Percentiles rank a stretch among this genome's conserved stretches.
Evolutionary conservation across 2,113 vertebrate genomes (phyloP).

Genomic region (Sialia sialis): DNA sequence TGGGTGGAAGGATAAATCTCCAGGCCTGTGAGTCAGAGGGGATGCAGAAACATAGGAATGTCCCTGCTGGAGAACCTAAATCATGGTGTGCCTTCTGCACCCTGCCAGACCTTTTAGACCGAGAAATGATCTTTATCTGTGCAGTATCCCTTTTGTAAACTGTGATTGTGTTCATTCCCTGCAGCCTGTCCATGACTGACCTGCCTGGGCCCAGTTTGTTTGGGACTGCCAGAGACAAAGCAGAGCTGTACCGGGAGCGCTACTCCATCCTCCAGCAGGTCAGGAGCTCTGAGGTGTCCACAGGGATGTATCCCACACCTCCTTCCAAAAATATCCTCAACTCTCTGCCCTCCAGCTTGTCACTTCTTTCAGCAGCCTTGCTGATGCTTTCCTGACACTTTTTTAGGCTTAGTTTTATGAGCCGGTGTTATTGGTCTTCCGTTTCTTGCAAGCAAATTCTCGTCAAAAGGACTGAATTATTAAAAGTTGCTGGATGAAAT

Average conservation of each 20-base stretch:
- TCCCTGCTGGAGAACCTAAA: background rate
- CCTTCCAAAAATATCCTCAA: background rate
- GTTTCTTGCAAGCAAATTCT: background rate
- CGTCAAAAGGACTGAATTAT: background rate
- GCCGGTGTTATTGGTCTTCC: background rate
- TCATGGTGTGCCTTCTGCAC: background rate
- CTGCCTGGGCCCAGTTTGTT: conserved; percentile 82
- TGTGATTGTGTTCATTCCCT: background rate
- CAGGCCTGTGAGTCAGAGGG: background rate
- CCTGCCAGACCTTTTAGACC: background rate
- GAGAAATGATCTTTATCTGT: background rate
- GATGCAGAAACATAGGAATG: background rate
- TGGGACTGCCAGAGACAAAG: conserved; percentile 88
- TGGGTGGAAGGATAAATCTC: background rate
- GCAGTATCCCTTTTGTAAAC: background rate
- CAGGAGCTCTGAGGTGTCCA: background rate
- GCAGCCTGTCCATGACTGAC: conserved; percentile 86
- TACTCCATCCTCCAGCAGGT: conserved; percentile 92
- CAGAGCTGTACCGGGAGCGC: conserved; percentile 90
- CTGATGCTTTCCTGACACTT: background rate
- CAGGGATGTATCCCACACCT: background rate
- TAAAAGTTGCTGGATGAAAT: background rate
- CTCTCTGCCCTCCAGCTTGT: background rate
- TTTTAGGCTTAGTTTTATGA: background rate
- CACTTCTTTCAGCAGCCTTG: background rate